Base-by-base conservation (phyloP, 2,797 vertebrate genomes). In the Falco peregrinus region DNA sequence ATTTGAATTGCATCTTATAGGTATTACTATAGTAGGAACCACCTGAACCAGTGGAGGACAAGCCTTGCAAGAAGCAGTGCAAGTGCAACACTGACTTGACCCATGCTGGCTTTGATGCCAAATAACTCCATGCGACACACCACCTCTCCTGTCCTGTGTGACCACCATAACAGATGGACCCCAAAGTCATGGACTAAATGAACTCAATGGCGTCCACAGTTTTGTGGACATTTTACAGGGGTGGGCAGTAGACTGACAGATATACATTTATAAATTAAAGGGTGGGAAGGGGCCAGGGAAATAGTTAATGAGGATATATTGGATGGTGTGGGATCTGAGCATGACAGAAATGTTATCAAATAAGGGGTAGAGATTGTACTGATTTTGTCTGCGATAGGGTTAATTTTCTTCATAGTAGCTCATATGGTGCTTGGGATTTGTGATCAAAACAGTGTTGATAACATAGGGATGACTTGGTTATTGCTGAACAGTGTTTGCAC, bases 111-210 rank as follows among this genome's bases (percentile, higher is more conserved):
- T 85, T 71, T 83, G 41, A 5, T 57, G n/a, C 12, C 43, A 37
- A 25, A 1, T 18, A 70, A 59, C 33, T 50, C 60, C 56, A n/a
- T 0, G 2, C 18, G 37, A 4, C 21, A 61, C 8, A n/a, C 3
- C 13, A 31, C 21, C 8, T 51, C 31, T 78, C n/a, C 59, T 61
- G 47, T 20, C 29, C 31, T 65, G 60, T 48, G 56, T 41, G 54
- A 45, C 29, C 35, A 35, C 25, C 11, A 5, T 5, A 7, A 56
- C 5, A 47, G 50, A 16, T 10, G n/a, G 37, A 65, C 5, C 19
- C 28, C 54, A 39, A 76, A 86, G 18, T 59, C 26, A 39, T 3
- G 24, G 21, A 22, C 14, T 60, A 41, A 76, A n/a, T 53, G 7
- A 80, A 80, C 54, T 39, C 7, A 45, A 2, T 13, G 20, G 16